These are phyloP conservation scores for Thaumatotibia leucotreta DNA, from an alignment of 1,140 invertebrate genomes.

Conservation along the genomic window DNA sequence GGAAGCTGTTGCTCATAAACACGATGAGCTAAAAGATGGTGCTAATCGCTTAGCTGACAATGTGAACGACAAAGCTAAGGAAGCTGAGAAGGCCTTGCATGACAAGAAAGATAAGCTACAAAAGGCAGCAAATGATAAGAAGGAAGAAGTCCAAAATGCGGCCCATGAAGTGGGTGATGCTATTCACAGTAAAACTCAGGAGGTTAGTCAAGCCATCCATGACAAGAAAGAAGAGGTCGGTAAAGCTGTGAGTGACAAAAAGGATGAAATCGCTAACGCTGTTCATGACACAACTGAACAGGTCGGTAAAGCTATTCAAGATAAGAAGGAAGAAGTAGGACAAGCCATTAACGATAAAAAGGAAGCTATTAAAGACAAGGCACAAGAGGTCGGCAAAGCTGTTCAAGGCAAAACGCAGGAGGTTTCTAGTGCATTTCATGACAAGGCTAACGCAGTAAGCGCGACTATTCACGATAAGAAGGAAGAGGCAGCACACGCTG, in stretches of 20 bases:
- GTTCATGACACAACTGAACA: constrained; percentile 12
- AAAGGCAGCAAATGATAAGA: constrained; percentile 18
- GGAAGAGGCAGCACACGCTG: constrained; percentile 25
- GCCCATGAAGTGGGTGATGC: constrained; percentile 19
- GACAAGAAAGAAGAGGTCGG: constrained; percentile 27
- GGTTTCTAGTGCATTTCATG: constrained; percentile 20
- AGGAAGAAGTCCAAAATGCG: constrained; percentile 21
- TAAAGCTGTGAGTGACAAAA: constrained; percentile 7
- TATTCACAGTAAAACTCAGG: constrained; percentile 20
- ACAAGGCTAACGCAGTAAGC: constrained; percentile 34
- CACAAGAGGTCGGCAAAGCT: not conserved
- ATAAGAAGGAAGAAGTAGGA: constrained; percentile 10
- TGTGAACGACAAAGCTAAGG: constrained; percentile 11
- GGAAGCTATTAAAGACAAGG: constrained; percentile 15
- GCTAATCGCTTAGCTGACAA: constrained; percentile 39
- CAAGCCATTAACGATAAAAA: constrained; percentile 12
- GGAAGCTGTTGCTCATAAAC: constrained; percentile 43
- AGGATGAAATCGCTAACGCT: constrained; percentile 1
- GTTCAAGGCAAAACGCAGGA: constrained; percentile 16
- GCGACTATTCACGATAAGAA: constrained; percentile 38
- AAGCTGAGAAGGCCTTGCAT: not conserved
- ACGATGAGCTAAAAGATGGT: constrained; percentile 47
- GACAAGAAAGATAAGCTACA: constrained; percentile 16
- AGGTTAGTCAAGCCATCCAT: constrained; percentile 22
- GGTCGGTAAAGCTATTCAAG: not conserved